phyloP scores from a whole-genome alignment of 2,888 invertebrate genomes.

The Plebejus melissa region DNA sequence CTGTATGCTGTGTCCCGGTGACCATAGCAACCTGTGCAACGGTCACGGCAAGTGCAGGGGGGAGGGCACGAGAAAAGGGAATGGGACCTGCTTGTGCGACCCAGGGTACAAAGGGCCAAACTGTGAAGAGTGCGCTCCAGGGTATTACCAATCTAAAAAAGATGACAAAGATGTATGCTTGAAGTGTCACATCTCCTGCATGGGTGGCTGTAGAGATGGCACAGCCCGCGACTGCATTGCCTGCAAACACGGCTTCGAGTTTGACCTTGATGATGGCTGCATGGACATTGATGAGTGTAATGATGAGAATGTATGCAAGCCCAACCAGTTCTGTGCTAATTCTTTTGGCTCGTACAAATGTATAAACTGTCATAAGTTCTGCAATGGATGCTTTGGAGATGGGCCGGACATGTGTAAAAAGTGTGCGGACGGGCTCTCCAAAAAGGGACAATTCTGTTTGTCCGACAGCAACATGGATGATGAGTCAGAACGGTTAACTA shows the following conservation, averaged over 20 bases:
- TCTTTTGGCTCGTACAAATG: slow-evolving; percentile 91
- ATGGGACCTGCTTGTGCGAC: slow-evolving; percentile 93
- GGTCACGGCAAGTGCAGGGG: slow-evolving; percentile 91
- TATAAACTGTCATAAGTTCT: slow-evolving; percentile 90
- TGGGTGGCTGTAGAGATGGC: slow-evolving; percentile 85
- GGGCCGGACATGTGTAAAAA: slow-evolving; percentile 94
- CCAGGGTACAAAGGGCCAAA: slow-evolving; percentile 87
- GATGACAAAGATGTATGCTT: slow-evolving; percentile 89
- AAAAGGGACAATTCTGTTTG: slow-evolving; percentile 87
- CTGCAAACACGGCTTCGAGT: slow-evolving; percentile 84
- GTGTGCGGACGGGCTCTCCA: slow-evolving; percentile 86
- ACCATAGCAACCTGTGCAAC: slow-evolving; percentile 85
- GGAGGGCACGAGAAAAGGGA: slow-evolving; percentile 94
- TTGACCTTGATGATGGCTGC: slow-evolving; percentile 87
- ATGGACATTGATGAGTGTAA: slow-evolving; percentile 92
- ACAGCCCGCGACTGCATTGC: slow-evolving; percentile 82
- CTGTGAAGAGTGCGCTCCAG: slow-evolving; percentile 88
- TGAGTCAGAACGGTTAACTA: slow-evolving; percentile 51
- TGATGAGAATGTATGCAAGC: slow-evolving; percentile 71
- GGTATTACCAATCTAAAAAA: slow-evolving; percentile 85
- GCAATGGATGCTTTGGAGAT: slow-evolving; percentile 90
- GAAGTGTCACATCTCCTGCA: slow-evolving; percentile 88
- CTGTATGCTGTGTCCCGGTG: slow-evolving; percentile 89
- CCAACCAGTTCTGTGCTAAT: slow-evolving; percentile 92
- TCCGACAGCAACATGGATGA: slow-evolving; percentile 78